Evolutionary conservation across 2,888 invertebrate genomes (phyloP), one percentile per base, ranked within the genome.

Genomic region (Clostera curtula): DNA sequence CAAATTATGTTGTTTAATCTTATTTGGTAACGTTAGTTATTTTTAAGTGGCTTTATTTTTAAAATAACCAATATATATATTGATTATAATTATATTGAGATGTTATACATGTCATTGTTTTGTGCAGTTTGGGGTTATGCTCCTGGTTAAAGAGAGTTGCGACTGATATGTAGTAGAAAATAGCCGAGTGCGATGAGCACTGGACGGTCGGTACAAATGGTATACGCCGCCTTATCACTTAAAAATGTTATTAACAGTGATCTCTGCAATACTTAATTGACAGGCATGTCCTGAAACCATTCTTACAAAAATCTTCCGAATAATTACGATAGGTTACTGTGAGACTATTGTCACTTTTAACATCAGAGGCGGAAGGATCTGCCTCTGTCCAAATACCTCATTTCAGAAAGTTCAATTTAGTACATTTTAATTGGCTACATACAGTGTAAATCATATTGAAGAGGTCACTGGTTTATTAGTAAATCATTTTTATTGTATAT

Each of bases 1-100:
- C 83, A 83, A 83, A 83, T 77, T 79, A 77, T 73, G 83, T 83
- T 83, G 76, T 82, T 79, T 83, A 80, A 82, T 80, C 80, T 80
- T 82, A 82, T 82, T 79, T 80, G 71, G 72, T 82, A 82, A 80
- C 69, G 82, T 83, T 80, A 80, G 79, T 77, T 82, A 77, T 82
- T 80, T 47, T 77, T 80, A 82, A 77, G 79, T 69, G 72, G 77
- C 77, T 82, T 73, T 76, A 77, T 74, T 77, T 76, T 75, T 67
- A 62, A 68, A 72, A 71, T 74, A 70, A 76, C 71, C 64, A 57
- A 71, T 68, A 71, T 41, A 43, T 48, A 74, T 72, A 70, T 70
- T 61, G 72, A 69, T 68, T 49, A 41, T 56, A 52, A 56, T 77
- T 77, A 77, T 82, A 80, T 80, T 76, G 77, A 77, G 69, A 80